Conservation (phyloP, 2,113 vertebrate species). For the Phyllopteryx taeniolatus region DNA sequence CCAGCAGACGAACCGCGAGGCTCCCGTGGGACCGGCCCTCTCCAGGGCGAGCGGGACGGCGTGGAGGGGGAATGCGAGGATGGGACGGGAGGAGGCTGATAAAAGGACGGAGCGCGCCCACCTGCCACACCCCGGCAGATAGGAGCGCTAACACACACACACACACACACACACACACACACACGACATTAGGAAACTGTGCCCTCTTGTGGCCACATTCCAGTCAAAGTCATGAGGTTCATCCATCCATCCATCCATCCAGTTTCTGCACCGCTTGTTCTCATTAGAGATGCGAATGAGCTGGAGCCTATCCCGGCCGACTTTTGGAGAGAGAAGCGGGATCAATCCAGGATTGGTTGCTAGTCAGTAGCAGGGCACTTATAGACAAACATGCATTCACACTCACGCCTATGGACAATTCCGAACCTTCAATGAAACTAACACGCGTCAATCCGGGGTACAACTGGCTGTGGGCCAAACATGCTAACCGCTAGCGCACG, state of each 20-base stretch:
- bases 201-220: conserved; percentile 58
- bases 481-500: too few species aligned
- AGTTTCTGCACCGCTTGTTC: background rate
- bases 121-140: conserved; percentile 67
- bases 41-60: conserved; percentile 42
- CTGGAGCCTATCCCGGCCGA: too few species aligned
- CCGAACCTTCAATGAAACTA: too few species aligned
- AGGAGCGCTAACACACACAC: conserved; percentile 52
- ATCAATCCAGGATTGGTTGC: too few species aligned
- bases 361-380: too few species aligned
- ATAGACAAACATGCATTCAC: too few species aligned
- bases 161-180: background rate
- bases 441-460: too few species aligned
- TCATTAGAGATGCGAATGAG: too few species aligned
- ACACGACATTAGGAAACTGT: conserved; percentile 33
- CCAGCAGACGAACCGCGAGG: conserved; percentile 72
- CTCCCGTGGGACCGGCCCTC: conserved; percentile 63
- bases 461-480: too few species aligned
- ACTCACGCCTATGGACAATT: too few species aligned
- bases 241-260: background rate
- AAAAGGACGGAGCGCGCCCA: conserved; percentile 64
- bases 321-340: too few species aligned
- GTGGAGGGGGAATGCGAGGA: conserved; percentile 8
- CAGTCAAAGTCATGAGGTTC: conserved; percentile 5
- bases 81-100: conserved; percentile 32